Base-by-base conservation (phyloP, 2,888 invertebrate species). In the Drepanosiphum platanoidis region DNA sequence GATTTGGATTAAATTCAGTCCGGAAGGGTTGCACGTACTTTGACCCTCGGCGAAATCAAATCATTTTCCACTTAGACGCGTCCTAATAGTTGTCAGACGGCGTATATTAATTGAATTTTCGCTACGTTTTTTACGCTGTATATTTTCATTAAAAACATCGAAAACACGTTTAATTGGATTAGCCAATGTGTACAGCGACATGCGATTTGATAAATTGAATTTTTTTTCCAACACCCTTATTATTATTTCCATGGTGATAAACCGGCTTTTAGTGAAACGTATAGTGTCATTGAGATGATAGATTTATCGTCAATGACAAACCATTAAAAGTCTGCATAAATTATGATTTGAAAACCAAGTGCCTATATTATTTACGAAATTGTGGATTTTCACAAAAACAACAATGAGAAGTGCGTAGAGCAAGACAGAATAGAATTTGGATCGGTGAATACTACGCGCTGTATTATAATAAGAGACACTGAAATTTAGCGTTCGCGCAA, bases 21-120 rank as follows among this genome's bases (percentile, higher is more conserved):
- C n/a, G 18, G 27, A 75, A 83, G 83, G 83, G 83, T 83, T 61
- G 61, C 39, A 4, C 15, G 72, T 42, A 72, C 15, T 74, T 46
- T 27, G 64, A 74, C 74, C 83, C 46, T 46, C 34, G 11, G 39
- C n/a, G 34, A 75, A 83, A 74, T 74, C 74, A 34, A 83, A 83
- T 74, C 34, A 64, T 74, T 83, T 82, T 83, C 64, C 64, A 74
- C 72, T 83, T 46, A 74, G 34, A 66, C 32, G 83, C 64, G 32
- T 74, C 66, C 27, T 46, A 83, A 74, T 61, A 32, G 61, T 46
- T 68, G 32, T 80, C 68, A 18, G 52, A 52, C 36, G 27, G 27
- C n/a, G n/a, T n/a, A n/a, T 36, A 30, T 80, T 70, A 80, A 80
- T 80, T 70, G 34, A 34, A 68, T 80, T 80, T 80, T 52, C 27